Evolutionary conservation across 1,140 invertebrate genomes (phyloP), one percentile per base, ranked within the genome.

Genomic region (Heliconius nattereri): DNA sequence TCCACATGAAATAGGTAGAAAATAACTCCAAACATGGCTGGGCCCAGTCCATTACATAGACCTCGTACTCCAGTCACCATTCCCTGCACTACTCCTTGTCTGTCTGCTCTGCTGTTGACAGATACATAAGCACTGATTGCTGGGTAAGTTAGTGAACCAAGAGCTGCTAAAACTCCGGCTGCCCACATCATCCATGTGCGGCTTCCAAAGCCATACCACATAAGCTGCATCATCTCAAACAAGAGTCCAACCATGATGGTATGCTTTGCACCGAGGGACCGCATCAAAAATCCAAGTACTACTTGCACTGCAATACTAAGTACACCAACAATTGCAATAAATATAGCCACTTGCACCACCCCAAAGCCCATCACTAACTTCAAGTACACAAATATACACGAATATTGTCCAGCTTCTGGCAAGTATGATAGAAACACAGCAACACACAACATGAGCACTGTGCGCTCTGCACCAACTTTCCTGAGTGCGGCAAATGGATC

Each of bases 121-220:
- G 98, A 99, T 54, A 99, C 98, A 95, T 99, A 99, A 52, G 99
- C 98, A 94, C 98, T 99, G 87, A 99, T 99, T n/a, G 99, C 98
- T 73, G 99, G 99, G 95, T 99, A 99, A 1, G 99, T 99, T 84
- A 99, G 97, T 80, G 97, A 98, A 83, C 98, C 99, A 78, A 99
- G 96, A 19, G 99, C 98, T 60, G 99, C 99, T 78, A 99, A 95
- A 82, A 99, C 96, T 76, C 99, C 99, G 73, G 99, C 99, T 52
- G 97, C 97, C 99, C 99, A 99, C 98, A 99, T 99, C 97, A 99
- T 99, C 98, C 95, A 96, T 60, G 95, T 95, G 78, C 95, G 93
- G 85, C 95, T 95, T 52, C 95, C 95, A 78, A 99, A 98, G 35
- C 99, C 99, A 93, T 99, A 99, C 98, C 98, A 99, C 94, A 99